These are phyloP conservation scores for Amphipyra tragopoginis DNA, from an alignment of 2,888 invertebrate species.

Conservation along the genomic window DNA sequence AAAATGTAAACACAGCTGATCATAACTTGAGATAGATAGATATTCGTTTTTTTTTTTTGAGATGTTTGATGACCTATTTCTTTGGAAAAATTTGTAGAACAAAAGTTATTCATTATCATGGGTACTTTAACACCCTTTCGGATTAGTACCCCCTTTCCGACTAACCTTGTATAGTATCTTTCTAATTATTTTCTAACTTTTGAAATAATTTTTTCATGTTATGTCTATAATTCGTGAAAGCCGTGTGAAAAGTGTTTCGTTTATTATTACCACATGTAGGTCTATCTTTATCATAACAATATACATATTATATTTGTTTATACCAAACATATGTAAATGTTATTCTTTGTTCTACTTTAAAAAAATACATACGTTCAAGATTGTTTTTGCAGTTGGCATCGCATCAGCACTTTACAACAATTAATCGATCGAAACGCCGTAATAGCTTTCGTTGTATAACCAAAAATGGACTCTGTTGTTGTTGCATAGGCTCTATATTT, in stretches of 20 bases:
- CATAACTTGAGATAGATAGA: too few relatives aligned
- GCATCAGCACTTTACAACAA: constrained; percentile 56
- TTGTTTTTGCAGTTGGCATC: constrained; percentile 69
- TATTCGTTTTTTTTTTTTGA: too few relatives aligned
- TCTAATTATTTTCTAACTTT: too few relatives aligned
- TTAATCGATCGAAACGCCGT: constrained; percentile 23
- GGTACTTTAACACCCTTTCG: too few relatives aligned
- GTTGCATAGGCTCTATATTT: constrained; percentile 21
- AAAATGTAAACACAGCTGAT: too few relatives aligned
- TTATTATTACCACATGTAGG: neutral
- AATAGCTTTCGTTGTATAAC: constrained; percentile 3
- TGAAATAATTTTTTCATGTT: too few relatives aligned
- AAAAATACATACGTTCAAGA: constrained; percentile 55
- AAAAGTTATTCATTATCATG: too few relatives aligned
- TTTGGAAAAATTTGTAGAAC: too few relatives aligned
- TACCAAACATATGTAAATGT: constrained; percentile 12
- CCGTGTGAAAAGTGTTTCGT: too few relatives aligned
- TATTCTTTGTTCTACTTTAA: constrained; percentile 53
- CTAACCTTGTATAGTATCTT: too few relatives aligned
- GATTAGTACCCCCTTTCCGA: too few relatives aligned
- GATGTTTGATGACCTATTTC: too few relatives aligned
- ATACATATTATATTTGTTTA: neutral
- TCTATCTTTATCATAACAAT: neutral
- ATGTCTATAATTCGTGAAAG: neutral
- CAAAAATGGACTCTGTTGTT: constrained; percentile 24